Conservation (phyloP, 35 echinoderm and acorn worm genomes). For the Chiridota heheva region DNA sequence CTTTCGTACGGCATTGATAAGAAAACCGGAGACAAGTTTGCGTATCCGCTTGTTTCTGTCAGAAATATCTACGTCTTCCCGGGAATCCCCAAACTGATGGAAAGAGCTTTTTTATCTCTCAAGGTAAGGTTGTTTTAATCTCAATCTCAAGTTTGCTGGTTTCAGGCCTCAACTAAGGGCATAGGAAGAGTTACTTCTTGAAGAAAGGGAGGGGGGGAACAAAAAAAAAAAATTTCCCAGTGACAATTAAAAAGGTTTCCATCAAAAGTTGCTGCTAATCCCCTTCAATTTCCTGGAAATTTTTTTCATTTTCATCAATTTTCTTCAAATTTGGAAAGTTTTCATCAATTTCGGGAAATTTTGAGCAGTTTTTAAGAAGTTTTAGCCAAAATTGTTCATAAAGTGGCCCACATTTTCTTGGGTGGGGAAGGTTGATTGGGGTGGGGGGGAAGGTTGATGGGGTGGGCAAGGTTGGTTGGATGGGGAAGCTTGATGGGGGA, state of each 20-base stretch:
- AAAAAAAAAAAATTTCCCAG: background rate
- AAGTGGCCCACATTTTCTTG: background rate
- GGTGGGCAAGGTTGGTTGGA: too few species aligned
- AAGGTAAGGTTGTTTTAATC: slow-evolving; percentile 57
- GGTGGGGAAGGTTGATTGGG: too few species aligned
- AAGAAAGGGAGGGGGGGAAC: background rate
- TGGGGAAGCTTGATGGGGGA: too few species aligned
- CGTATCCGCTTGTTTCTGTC: slow-evolving; percentile 74
- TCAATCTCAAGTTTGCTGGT: background rate
- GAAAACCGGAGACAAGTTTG: slow-evolving; percentile 62
- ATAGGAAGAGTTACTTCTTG: background rate
- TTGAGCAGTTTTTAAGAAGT: background rate
- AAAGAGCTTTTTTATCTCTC: slow-evolving; percentile 72
- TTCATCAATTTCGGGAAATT: background rate
- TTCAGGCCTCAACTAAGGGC: background rate
- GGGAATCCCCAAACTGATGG: slow-evolving; percentile 79
- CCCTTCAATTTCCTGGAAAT: background rate
- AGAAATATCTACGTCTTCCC: slow-evolving; percentile 87
- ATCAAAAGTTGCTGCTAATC: background rate
- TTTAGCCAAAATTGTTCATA: background rate
- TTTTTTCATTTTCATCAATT: background rate
- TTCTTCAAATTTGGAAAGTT: too few species aligned
- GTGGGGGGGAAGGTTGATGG: too few species aligned
- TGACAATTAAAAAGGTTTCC: background rate
- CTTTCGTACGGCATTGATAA: slow-evolving; percentile 64